Evolutionary conservation across 2,797 vertebrate species (phyloP).

Genomic region (Threskiornis aethiopicus): DNA sequence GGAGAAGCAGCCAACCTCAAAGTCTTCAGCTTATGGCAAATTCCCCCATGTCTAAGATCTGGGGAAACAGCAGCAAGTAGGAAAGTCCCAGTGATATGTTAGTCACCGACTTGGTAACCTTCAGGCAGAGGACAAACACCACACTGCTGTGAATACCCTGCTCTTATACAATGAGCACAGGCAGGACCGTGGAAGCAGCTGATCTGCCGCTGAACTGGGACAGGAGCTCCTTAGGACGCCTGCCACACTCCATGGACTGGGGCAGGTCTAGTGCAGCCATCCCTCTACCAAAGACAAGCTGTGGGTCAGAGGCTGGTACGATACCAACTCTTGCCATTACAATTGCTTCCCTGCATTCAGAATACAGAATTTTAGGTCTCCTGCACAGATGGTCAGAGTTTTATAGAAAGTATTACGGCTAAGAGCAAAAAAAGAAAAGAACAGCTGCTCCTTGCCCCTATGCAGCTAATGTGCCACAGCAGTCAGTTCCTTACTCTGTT

Average conservation of each 20-base stretch:
- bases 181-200: background rate
- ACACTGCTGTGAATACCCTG: background rate
- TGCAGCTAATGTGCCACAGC: background rate
- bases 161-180: background rate
- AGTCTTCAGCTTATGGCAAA: constrained; percentile 10
- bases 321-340: background rate
- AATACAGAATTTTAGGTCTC: background rate
- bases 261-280: background rate
- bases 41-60: constrained; percentile 22
- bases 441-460: background rate
- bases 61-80: constrained; percentile 39
- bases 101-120: background rate
- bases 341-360: background rate
- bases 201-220: background rate
- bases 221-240: background rate
- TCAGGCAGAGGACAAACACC: background rate
- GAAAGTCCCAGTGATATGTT: constrained; percentile 29
- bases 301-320: background rate
- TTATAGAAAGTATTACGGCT: background rate
- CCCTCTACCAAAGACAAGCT: background rate
- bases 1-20: constrained; percentile 35
- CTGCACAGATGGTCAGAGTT: background rate
- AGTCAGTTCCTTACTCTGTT: background rate
- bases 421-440: background rate
- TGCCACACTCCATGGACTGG: fast-evolving